Base-by-base conservation (phyloP, 2,888 invertebrate genomes). In the Allacma fusca region DNA sequence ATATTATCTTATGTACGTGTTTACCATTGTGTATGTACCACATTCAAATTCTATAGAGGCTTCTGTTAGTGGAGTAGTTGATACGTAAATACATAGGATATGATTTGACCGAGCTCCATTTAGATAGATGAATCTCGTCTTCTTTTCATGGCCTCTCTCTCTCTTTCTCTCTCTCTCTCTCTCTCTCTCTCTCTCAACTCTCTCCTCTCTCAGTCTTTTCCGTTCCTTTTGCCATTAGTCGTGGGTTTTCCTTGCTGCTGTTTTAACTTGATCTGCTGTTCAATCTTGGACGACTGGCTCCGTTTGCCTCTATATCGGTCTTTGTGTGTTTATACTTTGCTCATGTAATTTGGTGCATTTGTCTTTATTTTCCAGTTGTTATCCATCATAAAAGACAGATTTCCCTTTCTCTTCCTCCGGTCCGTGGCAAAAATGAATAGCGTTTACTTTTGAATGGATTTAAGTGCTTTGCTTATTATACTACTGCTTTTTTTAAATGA, bases 101-200 rank as follows among this genome's bases (percentile, higher is more conserved):
- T 43, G 69, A 19, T 70, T 24, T 43, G 43, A 70, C 44, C 28
- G 65, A 65, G 29, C 65, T 44, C 68, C 23, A 70, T 70, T 70
- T 70, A 70, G 69, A 50, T n/a, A 50, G 50, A 70, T 70, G 69
- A 70, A 70, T 65, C 71, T 71, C 71, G 26, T 50, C 64, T 65
- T 67, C 65, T 72, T 68, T 59, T 59, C 76, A 69, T 68, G 50
- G 50, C 16, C 50, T 40, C 69, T 67, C 67, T 68, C 65, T 24
- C 50, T 62, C 29, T 57, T 72, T 13, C 64, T 76, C n/a, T 68
- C 50, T 13, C 26, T 1, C 70, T 70, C 50, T 29, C 59, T 59
- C 29, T 29, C 50, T 40, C 69, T 67, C 67, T 68, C 65, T 24
- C 50, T 62, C 29, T 57, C 67, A 5, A n/a, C 64, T 76, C n/a